Conservation (phyloP, 1,140 invertebrate genomes). For the Myzus persicae region DNA sequence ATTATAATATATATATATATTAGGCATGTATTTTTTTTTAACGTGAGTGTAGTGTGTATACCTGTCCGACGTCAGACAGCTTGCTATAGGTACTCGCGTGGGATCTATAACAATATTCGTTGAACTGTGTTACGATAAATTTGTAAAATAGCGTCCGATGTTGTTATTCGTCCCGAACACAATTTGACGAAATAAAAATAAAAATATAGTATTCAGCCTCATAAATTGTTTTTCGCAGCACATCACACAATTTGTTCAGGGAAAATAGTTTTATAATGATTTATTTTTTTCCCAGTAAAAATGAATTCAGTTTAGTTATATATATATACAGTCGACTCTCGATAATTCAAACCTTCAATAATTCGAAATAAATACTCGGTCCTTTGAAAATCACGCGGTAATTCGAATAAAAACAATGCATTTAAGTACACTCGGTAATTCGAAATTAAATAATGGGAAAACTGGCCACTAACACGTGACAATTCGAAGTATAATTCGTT, state of each 20-base stretch:
- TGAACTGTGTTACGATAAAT: neutral
- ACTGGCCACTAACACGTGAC: too few relatives aligned
- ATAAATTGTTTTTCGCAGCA: neutral
- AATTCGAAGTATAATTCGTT: too few relatives aligned
- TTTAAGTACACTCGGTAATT: too few relatives aligned
- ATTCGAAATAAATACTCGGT: too few relatives aligned
- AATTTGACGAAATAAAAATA: neutral
- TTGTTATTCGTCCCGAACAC: neutral
- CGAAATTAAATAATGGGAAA: too few relatives aligned
- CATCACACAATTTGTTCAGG: neutral
- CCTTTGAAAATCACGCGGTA: too few relatives aligned
- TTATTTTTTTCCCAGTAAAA: neutral
- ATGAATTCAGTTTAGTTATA: too few relatives aligned
- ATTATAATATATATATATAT: too few relatives aligned
- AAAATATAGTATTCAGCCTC: neutral
- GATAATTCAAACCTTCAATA: too few relatives aligned
- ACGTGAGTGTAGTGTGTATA: neutral
- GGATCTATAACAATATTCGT: neutral
- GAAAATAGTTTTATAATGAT: neutral
- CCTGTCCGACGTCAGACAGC: neutral
- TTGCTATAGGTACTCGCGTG: neutral
- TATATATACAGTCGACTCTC: too few relatives aligned
- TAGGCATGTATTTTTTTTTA: neutral
- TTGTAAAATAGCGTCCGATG: neutral
- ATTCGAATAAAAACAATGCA: too few relatives aligned